Evolutionary conservation across 2,888 invertebrate genomes (phyloP).

Genomic region (Hoplodrina ambigua): DNA sequence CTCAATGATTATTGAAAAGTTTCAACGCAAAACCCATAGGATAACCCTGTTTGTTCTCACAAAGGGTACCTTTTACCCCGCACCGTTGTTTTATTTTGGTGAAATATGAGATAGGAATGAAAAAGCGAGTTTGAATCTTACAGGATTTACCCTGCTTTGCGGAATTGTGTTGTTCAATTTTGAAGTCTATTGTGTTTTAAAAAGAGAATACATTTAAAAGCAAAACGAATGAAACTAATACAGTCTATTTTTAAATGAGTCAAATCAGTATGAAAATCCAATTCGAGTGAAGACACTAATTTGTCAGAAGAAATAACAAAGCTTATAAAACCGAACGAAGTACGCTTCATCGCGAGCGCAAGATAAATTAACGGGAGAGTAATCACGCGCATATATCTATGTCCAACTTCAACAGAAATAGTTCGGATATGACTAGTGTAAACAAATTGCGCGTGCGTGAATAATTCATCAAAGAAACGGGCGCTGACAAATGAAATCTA

Average conservation of each 20-base stretch:
- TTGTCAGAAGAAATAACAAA: slow-evolving; percentile 43
- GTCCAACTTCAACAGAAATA: slow-evolving; percentile 75
- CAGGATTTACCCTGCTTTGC: slow-evolving; percentile 67
- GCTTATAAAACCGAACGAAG: slow-evolving; percentile 48
- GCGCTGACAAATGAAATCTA: slow-evolving; percentile 89
- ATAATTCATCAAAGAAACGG: slow-evolving; percentile 87
- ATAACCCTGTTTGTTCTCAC: slow-evolving; percentile 74
- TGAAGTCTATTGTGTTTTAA: slow-evolving; percentile 19
- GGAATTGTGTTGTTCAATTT: slow-evolving; percentile 32
- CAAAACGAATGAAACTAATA: not conserved
- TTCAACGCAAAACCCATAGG: slow-evolving; percentile 69
- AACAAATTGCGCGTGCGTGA: slow-evolving; percentile 85
- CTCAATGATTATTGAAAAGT: slow-evolving; percentile 86
- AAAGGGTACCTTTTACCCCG: slow-evolving; percentile 73
- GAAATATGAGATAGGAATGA: slow-evolving; percentile 77
- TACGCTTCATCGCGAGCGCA: slow-evolving; percentile 46
- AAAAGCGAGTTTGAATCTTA: slow-evolving; percentile 70
- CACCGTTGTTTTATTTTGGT: slow-evolving; percentile 71
- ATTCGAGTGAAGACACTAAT: slow-evolving; percentile 30
- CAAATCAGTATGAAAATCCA: slow-evolving; percentile 11
- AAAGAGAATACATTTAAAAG: not conserved
- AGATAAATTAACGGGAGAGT: slow-evolving; percentile 67
- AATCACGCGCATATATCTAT: slow-evolving; percentile 72
- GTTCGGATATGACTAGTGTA: slow-evolving; percentile 77
- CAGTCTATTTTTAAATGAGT: not conserved